Evolutionary conservation across 2,113 vertebrate species (phyloP).

Genomic region (Cnemophilus loriae): DNA sequence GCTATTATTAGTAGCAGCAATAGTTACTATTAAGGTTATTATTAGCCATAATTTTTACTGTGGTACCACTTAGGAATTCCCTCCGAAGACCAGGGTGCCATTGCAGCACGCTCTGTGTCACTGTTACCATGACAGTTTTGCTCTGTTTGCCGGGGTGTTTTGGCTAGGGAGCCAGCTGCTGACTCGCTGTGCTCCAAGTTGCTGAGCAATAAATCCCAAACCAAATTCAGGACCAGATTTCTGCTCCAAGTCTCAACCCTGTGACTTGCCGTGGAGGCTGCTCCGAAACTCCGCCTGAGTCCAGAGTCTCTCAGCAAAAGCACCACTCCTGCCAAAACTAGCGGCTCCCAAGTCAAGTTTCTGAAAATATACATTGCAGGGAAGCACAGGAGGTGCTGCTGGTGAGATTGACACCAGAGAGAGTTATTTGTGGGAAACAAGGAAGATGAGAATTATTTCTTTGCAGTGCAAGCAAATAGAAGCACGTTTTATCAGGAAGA

Average conservation of each 20-base stretch:
- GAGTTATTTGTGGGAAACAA: background rate
- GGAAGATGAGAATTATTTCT: background rate
- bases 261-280: background rate
- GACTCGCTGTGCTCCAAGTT: conserved; percentile 33
- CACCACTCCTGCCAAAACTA: background rate
- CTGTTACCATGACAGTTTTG: conserved; percentile 44
- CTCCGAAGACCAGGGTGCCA: background rate
- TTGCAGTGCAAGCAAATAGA: background rate
- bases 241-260: background rate
- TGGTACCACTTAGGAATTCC: conserved; percentile 45
- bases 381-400: background rate
- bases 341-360: accelerated
- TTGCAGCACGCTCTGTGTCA: background rate
- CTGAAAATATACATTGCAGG: accelerated
- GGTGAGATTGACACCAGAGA: background rate
- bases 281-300: background rate
- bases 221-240: conserved; percentile 52
- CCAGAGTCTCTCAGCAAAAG: background rate
- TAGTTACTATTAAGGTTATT: conserved; percentile 24
- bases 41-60: conserved; percentile 39
- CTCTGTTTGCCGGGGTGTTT: conserved; percentile 52
- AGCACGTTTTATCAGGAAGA: background rate
- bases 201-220: conserved; percentile 60
- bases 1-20: conserved; percentile 29
- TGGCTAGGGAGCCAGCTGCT: conserved; percentile 49